A percentile compares a stretch with the other conserved stretches of the same genome.
Conservation (phyloP, 2,797 vertebrate species). For the Sparus aurata region DNA sequence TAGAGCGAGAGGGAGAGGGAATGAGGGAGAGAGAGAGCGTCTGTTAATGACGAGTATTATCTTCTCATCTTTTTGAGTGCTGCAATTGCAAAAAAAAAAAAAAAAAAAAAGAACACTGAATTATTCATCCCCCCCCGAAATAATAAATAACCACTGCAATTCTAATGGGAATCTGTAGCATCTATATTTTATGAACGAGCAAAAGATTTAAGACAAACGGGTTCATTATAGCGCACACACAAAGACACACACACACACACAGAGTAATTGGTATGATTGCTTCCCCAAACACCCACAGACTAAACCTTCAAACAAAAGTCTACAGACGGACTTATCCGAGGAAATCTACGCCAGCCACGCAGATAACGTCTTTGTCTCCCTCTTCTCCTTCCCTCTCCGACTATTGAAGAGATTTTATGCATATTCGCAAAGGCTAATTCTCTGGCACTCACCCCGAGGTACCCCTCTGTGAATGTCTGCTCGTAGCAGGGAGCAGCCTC, state of each 20-base stretch:
- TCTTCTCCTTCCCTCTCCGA: slow-evolving; percentile 25
- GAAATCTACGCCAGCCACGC: slow-evolving; percentile 61
- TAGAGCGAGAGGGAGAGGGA: slow-evolving; percentile 8
- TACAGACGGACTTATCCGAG: slow-evolving; percentile 54
- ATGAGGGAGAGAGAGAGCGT: background rate
- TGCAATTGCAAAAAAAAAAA: slow-evolving; percentile 54
- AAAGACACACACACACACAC: slow-evolving; percentile 36
- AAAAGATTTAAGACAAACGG: slow-evolving; percentile 68
- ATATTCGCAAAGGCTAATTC: slow-evolving; percentile 73
- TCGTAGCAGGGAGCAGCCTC: slow-evolving; percentile 48
- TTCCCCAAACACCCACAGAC: slow-evolving; percentile 68
- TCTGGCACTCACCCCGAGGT: slow-evolving; percentile 44
- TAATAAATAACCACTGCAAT: slow-evolving; percentile 69
- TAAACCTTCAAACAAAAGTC: slow-evolving; percentile 69
- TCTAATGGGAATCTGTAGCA: slow-evolving; percentile 62
- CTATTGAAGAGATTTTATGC: slow-evolving; percentile 66
- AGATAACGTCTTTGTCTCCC: slow-evolving; percentile 53
- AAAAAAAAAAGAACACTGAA: slow-evolving; percentile 56
- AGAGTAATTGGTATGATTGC: slow-evolving; percentile 73
- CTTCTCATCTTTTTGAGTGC: slow-evolving; percentile 61
- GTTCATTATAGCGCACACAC: slow-evolving; percentile 61
- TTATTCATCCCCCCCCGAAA: slow-evolving; percentile 67
- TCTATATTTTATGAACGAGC: slow-evolving; percentile 75
- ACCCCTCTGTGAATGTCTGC: slow-evolving; percentile 42
- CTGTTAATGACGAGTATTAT: slow-evolving; percentile 57